These are phyloP conservation scores for Andrena fulva DNA, from an alignment of 2,888 invertebrate genomes.

Conservation along the genomic window DNA sequence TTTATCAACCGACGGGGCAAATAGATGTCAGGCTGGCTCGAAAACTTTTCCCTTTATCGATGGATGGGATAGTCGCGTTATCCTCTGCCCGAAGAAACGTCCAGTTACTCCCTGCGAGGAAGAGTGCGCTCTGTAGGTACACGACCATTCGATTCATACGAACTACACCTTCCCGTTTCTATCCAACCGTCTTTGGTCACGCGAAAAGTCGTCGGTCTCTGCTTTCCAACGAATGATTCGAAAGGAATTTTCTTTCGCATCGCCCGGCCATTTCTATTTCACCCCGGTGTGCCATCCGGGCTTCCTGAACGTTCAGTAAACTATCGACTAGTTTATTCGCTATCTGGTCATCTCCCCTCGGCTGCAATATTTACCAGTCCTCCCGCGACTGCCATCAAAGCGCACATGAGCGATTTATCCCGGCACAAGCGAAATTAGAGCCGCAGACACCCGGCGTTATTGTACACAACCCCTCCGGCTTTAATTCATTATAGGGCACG, in stretches of 20 bases:
- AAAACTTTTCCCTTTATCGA: slow-evolving; percentile 42
- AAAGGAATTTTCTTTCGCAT: neutral
- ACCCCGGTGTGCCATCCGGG: neutral
- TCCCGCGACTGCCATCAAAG: neutral
- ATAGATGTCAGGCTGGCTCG: neutral
- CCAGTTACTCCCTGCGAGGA: neutral
- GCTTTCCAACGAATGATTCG: neutral
- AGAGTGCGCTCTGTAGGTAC: neutral
- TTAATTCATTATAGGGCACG: slow-evolving; percentile 2
- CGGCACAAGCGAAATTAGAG: slow-evolving; percentile 10
- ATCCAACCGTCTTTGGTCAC: neutral
- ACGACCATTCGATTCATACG: neutral
- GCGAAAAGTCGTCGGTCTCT: neutral
- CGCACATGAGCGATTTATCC: slow-evolving; percentile 4
- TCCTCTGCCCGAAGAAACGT: neutral
- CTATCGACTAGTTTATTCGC: slow-evolving; percentile 33
- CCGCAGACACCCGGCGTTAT: neutral
- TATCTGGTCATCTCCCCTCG: neutral
- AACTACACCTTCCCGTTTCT: neutral
- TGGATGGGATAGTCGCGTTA: slow-evolving; percentile 27
- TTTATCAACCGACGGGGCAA: slow-evolving; percentile 73
- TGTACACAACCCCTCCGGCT: neutral
- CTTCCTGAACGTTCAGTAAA: slow-evolving; percentile 10
- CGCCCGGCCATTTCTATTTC: neutral
- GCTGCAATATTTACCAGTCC: slow-evolving; percentile 8